Percentiles rank a stretch among this genome's conserved stretches.
phyloP scores from a whole-genome alignment of 1,140 invertebrate genomes.

The Trachelipus rathkii region DNA sequence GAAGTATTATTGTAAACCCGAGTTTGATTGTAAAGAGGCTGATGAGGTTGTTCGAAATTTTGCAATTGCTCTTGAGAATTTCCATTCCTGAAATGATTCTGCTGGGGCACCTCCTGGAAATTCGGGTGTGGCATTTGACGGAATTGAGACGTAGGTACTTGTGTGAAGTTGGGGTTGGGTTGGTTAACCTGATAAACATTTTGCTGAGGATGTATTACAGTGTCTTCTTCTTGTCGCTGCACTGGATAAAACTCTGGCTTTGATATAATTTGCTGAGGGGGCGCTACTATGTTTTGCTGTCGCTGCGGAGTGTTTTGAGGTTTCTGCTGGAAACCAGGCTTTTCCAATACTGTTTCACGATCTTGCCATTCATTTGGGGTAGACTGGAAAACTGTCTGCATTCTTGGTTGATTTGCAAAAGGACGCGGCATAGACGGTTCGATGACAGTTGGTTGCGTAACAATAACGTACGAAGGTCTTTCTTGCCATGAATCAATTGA shows the following conservation, averaged over 20 bases:
- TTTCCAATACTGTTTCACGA: background rate
- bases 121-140: background rate
- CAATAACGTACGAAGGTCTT: background rate
- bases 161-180: background rate
- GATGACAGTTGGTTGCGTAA: background rate
- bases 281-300: background rate
- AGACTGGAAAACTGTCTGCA: background rate
- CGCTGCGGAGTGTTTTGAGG: background rate
- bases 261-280: background rate
- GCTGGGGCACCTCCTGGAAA: constrained; percentile 8
- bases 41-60: too few relatives aligned
- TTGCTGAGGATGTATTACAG: background rate
- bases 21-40: too few relatives aligned
- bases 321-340: too few relatives aligned
- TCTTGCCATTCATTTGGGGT: background rate
- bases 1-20: too few relatives aligned
- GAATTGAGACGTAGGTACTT: too few relatives aligned
- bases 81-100: background rate
- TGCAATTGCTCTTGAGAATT: background rate
- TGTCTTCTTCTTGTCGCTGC: background rate
- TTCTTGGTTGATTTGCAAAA: background rate
- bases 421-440: background rate
- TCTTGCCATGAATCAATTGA: background rate
- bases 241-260: background rate
- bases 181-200: background rate